Conservation (phyloP, 2,888 invertebrate genomes). For the Cosmopolites sordidus region DNA sequence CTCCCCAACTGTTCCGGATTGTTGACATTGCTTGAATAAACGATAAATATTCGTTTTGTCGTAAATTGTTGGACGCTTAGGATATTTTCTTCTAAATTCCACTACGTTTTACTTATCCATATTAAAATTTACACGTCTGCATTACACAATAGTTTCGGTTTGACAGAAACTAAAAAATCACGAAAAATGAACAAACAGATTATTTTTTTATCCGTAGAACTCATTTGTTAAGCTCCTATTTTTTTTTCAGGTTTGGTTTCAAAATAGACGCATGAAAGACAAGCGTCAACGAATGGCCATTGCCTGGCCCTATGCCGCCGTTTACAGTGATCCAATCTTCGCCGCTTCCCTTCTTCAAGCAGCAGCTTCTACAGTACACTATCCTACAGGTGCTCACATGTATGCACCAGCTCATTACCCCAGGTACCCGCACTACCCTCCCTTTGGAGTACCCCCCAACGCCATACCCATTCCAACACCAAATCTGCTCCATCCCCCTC, state of each 20-base stretch:
- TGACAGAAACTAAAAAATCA: slow-evolving; percentile 2
- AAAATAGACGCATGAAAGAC: slow-evolving; percentile 95
- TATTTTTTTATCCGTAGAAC: neutral
- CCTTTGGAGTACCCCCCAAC: slow-evolving; percentile 46
- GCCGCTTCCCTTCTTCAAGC: slow-evolving; percentile 91
- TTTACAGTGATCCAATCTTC: slow-evolving; percentile 90
- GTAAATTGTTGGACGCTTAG: neutral
- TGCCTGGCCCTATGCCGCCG: slow-evolving; percentile 92
- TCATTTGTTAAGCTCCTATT: too few relatives aligned
- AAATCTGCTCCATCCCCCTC: slow-evolving; percentile 36
- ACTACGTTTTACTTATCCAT: neutral
- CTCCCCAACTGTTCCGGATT: too few relatives aligned
- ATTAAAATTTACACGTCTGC: too few relatives aligned
- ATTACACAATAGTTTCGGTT: too few relatives aligned
- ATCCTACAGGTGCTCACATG: slow-evolving; percentile 54
- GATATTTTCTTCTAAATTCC: neutral
- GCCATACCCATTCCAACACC: slow-evolving; percentile 49
- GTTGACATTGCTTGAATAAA: too few relatives aligned
- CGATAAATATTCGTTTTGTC: too few relatives aligned
- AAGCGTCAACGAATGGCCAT: slow-evolving; percentile 92
- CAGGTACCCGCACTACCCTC: slow-evolving; percentile 48
- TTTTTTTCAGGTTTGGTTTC: slow-evolving; percentile 87
- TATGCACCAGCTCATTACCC: slow-evolving; percentile 58
- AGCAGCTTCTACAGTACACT: slow-evolving; percentile 62
- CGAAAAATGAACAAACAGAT: slow-evolving; percentile 16